A percentile compares a stretch with the other conserved stretches of the same genome.
These are phyloP conservation scores for Seriola quinqueradiata DNA, from an alignment of 2,113 vertebrate genomes.

Conservation along the genomic window DNA sequence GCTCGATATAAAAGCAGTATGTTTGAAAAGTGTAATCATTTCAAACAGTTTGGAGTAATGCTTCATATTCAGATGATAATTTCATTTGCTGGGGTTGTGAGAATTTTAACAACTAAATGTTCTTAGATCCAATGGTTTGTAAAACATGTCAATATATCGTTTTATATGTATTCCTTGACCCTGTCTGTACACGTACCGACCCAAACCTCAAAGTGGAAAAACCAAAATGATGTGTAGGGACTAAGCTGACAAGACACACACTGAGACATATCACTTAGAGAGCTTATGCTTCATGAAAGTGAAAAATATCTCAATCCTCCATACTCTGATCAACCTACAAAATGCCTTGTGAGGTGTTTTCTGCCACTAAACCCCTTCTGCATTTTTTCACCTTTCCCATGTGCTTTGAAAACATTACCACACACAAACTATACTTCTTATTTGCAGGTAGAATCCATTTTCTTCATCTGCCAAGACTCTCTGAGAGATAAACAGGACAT, in stretches of 20 bases:
- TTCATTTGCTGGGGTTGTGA: background rate
- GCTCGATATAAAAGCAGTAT: background rate
- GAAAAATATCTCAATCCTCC: background rate
- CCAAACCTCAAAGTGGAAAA: background rate
- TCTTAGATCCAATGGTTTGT: background rate
- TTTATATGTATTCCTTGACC: background rate
- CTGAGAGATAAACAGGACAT: constrained; percentile 57
- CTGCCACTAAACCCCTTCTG: constrained; percentile 18
- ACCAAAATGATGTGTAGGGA: background rate
- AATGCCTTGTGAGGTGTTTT: constrained; percentile 42
- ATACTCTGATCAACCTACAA: background rate
- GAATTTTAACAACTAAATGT: background rate
- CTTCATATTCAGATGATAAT: background rate
- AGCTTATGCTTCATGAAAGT: background rate
- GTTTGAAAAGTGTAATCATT: background rate
- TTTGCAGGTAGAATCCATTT: constrained; percentile 68
- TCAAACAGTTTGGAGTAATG: background rate
- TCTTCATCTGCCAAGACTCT: constrained; percentile 65
- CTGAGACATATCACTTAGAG: background rate
- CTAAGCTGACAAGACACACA: background rate
- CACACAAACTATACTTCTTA: constrained; percentile 44
- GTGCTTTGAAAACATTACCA: constrained; percentile 21
- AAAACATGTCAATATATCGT: background rate
- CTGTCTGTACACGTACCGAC: background rate
- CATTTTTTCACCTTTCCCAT: background rate